Percentiles rank a stretch among this genome's conserved stretches.
phyloP scores from a whole-genome alignment of 2,797 vertebrate species.

The Molossus molossus region DNA sequence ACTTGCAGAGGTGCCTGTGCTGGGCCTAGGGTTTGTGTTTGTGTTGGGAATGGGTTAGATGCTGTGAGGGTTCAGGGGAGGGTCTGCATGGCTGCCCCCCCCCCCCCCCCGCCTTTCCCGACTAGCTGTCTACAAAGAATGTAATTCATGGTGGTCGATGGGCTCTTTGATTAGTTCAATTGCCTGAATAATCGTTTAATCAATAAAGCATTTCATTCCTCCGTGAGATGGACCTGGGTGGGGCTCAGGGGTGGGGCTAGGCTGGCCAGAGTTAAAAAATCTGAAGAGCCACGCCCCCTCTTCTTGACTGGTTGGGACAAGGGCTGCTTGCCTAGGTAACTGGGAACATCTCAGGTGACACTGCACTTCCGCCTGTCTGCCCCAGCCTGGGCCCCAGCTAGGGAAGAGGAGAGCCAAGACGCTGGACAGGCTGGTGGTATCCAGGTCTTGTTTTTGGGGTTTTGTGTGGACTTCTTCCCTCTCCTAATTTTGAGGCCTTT shows the following conservation, averaged over 20 bases:
- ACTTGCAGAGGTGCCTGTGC: not conserved
- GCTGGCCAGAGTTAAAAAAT: slow-evolving; percentile 13
- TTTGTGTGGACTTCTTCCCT: not conserved
- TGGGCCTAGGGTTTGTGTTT: not conserved
- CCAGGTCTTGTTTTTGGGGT: not conserved
- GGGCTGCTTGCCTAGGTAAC: not conserved
- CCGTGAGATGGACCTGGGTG: slow-evolving; percentile 64
- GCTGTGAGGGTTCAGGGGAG: not conserved
- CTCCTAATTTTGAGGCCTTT: slow-evolving; percentile 52
- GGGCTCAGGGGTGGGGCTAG: not conserved
- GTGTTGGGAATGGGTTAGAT: not conserved
- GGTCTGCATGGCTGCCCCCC: not conserved
- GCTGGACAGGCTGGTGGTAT: not conserved
- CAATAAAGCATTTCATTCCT: slow-evolving; percentile 90
- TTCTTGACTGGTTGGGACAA: not conserved
- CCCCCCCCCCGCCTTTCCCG: not conserved
- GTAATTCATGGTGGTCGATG: slow-evolving; percentile 88
- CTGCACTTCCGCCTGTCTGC: not conserved
- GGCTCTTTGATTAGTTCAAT: slow-evolving; percentile 91
- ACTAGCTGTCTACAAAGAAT: slow-evolving; percentile 83
- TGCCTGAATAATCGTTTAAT: slow-evolving; percentile 91
- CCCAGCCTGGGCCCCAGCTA: not conserved
- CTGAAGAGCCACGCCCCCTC: slow-evolving; percentile 66
- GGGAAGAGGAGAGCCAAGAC: not conserved
- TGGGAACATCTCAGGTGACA: not conserved